Base-by-base conservation (phyloP, 1,140 invertebrate genomes). In the Lepeophtheirus salmonis region DNA sequence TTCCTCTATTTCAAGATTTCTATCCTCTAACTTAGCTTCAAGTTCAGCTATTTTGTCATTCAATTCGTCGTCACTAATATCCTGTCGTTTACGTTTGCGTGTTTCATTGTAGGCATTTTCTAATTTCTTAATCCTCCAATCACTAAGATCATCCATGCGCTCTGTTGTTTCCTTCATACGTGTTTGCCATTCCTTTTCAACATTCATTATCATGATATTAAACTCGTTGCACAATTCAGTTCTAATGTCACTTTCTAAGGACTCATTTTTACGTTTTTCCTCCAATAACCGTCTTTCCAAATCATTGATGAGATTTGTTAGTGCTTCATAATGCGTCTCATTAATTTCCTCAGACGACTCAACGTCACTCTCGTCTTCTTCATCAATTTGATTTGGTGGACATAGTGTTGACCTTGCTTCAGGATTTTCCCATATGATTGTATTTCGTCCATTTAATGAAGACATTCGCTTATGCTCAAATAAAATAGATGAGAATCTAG, bases 181-280 rank as follows among this genome's bases (percentile, higher is more conserved):
- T 63, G 17, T 63, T 63, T 63, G 61, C 66, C 66, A 66, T 3
- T 26, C 50, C 21, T 22, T 60, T 26, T 67, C 65, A 52, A 64
- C 63, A 17, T 67, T 56, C 6, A 66, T 63, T 14, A 67, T 25
- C 50, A 65, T 61, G 50, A 64, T 62, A 6, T 61, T 64, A 52
- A 66, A 67, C 41, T 66, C 66, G 3, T 50, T 50, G 49, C 65
- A 66, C 14, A 67, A 51, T 58, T 67, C 62, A 20, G 56, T 60
- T 16, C 66, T 59, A 16, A 67, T 41, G 12, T 61, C 61, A 20
- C 30, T 55, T 55, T 67, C 66, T 13, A 64, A 26, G 1, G 59
- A 60, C 12, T 48, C 23, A 21, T 67, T 67, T 18, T 66, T 63
- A 21, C 64, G 63, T n/a, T 64, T 60, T 3, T 60, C 63, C 41